Evolutionary conservation across 1,140 invertebrate genomes (phyloP).

Genomic region (Ganaspis sp.): DNA sequence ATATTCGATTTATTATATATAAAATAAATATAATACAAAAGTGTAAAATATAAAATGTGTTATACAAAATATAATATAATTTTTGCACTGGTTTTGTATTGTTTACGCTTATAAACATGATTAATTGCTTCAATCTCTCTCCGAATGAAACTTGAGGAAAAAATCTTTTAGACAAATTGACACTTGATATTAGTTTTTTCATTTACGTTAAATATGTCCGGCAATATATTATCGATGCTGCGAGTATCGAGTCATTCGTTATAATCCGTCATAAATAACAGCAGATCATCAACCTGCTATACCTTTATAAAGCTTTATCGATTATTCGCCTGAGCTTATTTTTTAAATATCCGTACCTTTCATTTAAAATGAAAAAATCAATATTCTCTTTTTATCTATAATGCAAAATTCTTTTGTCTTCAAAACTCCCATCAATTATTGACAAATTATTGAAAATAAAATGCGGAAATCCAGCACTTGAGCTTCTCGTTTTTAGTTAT

Average conservation of each 20-base stretch:
- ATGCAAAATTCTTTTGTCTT: conserved; percentile 5
- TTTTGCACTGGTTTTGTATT: too few species aligned
- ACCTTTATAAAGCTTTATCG: neutral
- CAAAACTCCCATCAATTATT: neutral
- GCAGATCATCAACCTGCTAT: neutral
- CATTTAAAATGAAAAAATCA: neutral
- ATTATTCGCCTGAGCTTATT: neutral
- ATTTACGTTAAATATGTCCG: neutral
- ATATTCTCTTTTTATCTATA: neutral
- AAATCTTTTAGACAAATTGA: too few species aligned
- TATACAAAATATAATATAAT: too few species aligned
- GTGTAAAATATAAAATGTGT: too few species aligned
- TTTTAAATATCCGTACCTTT: neutral
- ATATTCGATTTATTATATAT: too few species aligned
- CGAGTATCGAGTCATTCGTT: neutral
- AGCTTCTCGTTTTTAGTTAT: too few species aligned
- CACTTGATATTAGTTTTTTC: too few species aligned
- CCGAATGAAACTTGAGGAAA: too few species aligned
- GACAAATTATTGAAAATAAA: neutral
- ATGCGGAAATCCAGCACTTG: neutral
- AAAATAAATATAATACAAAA: too few species aligned
- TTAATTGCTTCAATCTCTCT: too few species aligned
- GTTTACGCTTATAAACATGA: too few species aligned
- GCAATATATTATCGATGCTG: neutral
- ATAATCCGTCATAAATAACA: neutral